Base-by-base conservation (phyloP, 1,140 invertebrate genomes). In the Triops cancriformis region DNA sequence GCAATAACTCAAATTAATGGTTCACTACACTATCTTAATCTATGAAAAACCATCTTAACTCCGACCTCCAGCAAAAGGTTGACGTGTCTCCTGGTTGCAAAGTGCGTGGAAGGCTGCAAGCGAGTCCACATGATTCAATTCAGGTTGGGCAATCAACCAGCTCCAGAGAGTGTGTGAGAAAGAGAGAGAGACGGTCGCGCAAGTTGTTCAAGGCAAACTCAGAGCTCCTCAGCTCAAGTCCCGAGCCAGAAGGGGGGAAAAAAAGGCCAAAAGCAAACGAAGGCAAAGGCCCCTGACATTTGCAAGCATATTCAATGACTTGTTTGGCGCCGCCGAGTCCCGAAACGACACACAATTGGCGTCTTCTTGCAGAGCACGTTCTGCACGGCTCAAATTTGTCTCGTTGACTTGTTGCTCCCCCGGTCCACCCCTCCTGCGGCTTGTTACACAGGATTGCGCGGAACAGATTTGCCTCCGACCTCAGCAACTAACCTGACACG, bases 321-420 rank as follows among this genome's bases (percentile, higher is more conserved):
- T 64, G 51, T 64, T 64, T 64, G 51, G 51, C 51, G 51, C 51
- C 51, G 51, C 51, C 51, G 51, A 64, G 51, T 64, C 51, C 51
- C 51, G 51, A 64, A 64, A 64, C 51, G 51, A 64, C 51, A 64
- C 51, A 64, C 51, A 64, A n/a, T 64, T 23, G 51, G 51, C 51
- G 51, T 64, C 51, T 64, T 64, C 51, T 64, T 64, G 51, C 51
- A 64, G 51, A 64, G 51, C 51, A 64, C 51, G 51, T 64, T 64
- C 51, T 64, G 51, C 51, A 64, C 51, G 51, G 51, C 51, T 64
- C 51, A 64, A 64, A 64, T 64, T 64, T 64, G 51, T 64, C 51
- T 64, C 51, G 51, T 64, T 64, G 51, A 64, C 51, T 64, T 64
- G 51, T 64, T 64, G 51, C 51, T 64, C 23, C 23, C 23, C n/a